Evolutionary conservation across 2,888 invertebrate genomes (phyloP), one percentile per base, ranked within the genome.

Genomic region (Leptopterna dolabrata): DNA sequence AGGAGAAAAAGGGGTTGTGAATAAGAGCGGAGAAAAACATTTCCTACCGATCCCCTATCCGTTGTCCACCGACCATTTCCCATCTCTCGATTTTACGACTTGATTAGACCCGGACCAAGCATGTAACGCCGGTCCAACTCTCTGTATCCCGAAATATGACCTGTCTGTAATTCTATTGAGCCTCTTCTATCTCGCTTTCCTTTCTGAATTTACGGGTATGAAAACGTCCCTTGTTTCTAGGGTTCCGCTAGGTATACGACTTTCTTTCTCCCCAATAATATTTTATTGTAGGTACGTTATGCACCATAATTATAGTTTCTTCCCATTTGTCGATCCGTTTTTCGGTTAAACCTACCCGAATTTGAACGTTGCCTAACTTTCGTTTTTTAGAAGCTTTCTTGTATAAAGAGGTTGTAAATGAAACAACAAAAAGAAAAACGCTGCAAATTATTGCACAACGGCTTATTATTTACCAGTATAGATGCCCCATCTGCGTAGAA

Each of bases 31-130:
- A 24, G 19, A 63, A 63, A 63, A 63, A 63, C 19, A 24, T n/a
- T 19, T 0, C 63, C 63, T 24, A 24, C 19, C 63, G 7, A 63
- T 24, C 24, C 63, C 13, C 63, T 47, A 7, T 47, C 63, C 11
- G 7, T 63, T 24, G 63, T 63, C 63, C 63, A 63, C 63, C 63
- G n/a, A 19, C 63, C 63, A 63, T 19, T 27, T 63, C 63, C 63
- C 24, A 63, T 63, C 63, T 63, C 63, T 63, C 63, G 63, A 63
- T 63, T 63, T 63, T 63, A 63, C 63, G 63, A 63, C 63, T 63
- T 63, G 63, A 63, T 63, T 63, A 63, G 63, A 63, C 63, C 63
- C 27, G 24, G 63, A 63, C 63, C 63, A 63, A 63, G 63, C 63
- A 63, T n/a, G n/a, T 63, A 63, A 63, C 63, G 63, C 19, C 63